These are phyloP conservation scores for Tetragonula carbonaria DNA, from an alignment of 2,888 invertebrate genomes.

Conservation along the genomic window DNA sequence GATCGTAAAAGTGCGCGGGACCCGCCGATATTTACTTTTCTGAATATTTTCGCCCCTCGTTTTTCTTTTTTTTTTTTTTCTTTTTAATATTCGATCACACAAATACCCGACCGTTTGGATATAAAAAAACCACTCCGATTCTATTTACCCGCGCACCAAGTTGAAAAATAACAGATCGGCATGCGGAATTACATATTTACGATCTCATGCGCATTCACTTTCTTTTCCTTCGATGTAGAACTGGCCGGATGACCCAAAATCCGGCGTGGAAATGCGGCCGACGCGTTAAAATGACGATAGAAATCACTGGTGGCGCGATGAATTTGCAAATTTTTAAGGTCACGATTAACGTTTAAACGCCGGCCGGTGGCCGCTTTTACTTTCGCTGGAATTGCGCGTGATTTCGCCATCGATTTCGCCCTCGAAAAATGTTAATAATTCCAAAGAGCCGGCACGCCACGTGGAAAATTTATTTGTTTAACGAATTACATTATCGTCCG, in stretches of 20 bases:
- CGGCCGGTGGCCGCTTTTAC: slow-evolving; percentile 40
- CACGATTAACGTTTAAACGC: slow-evolving; percentile 49
- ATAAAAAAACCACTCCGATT: neutral
- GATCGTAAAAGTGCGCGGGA: neutral
- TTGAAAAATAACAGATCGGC: neutral
- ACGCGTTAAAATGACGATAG: slow-evolving; percentile 1
- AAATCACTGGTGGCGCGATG: neutral
- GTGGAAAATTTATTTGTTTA: slow-evolving; percentile 40
- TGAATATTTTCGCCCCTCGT: neutral
- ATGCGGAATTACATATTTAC: neutral
- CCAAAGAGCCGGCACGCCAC: neutral
- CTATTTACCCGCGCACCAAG: neutral
- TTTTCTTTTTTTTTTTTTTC: neutral
- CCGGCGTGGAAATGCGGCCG: neutral
- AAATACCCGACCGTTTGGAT: no score
- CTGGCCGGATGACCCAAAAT: neutral
- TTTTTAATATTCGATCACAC: neutral
- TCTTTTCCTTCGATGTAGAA: neutral
- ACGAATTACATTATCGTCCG: slow-evolving; percentile 34
- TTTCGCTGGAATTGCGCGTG: slow-evolving; percentile 32
- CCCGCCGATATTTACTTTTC: neutral
- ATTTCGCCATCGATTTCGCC: slow-evolving; percentile 43
- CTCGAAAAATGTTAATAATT: slow-evolving; percentile 51
- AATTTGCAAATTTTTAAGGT: slow-evolving; percentile 49
- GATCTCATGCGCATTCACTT: neutral